Percentiles rank a stretch among this genome's conserved stretches.
These are phyloP conservation scores for Plecotus auritus DNA, from an alignment of 2,113 vertebrate genomes.

Conservation along the genomic window DNA sequence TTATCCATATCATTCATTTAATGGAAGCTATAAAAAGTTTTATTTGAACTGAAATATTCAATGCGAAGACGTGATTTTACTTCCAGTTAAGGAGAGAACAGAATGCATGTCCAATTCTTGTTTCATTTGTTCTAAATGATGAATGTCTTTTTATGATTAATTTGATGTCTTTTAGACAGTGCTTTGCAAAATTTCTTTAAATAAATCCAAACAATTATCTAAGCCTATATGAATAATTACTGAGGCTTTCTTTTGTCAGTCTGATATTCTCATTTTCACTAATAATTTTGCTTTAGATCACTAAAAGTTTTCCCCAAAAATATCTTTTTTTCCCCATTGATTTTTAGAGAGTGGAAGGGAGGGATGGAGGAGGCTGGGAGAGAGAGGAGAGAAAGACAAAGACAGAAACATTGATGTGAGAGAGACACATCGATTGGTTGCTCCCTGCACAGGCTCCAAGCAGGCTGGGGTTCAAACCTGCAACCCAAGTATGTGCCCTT, in stretches of 20 bases:
- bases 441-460: too few species aligned
- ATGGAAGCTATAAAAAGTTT: neutral
- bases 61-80: neutral
- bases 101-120: neutral
- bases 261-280: constrained; percentile 5
- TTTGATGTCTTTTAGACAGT: neutral
- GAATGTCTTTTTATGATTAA: constrained; percentile 1
- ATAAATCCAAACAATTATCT: neutral
- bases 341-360: too few species aligned
- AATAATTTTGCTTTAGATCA: neutral
- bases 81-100: neutral
- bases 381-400: too few species aligned
- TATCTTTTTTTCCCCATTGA: neutral
- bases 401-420: too few species aligned
- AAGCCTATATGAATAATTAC: neutral
- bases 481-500: too few species aligned
- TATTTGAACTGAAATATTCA: neutral
- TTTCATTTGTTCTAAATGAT: constrained; percentile 18
- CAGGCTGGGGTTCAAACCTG: too few species aligned
- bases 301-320: neutral
- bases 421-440: too few species aligned
- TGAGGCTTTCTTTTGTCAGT: neutral
- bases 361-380: too few species aligned
- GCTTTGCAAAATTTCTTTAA: neutral
- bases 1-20: neutral